Evolutionary conservation across 2,113 vertebrate genomes (phyloP), one percentile per base, ranked within the genome.

Genomic region (Athene cunicularia): DNA sequence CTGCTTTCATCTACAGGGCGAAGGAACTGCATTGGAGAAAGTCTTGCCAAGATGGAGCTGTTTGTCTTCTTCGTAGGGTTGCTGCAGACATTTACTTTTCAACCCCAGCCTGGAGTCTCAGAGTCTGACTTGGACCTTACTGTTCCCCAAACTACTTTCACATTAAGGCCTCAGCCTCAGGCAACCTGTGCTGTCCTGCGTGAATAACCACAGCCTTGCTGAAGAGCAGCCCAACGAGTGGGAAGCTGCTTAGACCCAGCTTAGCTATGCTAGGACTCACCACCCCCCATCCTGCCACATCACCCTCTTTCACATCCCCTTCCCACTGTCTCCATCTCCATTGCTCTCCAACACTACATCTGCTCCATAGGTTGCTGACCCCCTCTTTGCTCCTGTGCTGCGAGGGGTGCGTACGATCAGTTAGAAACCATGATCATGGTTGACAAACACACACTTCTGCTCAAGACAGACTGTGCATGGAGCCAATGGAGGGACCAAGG

Each of bases 41-140:
- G 97, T 70, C 94, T 99, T 32, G 98, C 98, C 88, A 98, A 96
- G 96, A 97, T 95, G 16, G 97, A 98, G 92, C 95, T 98, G 9
- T 98, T 98, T 22, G 87, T 98, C 74, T 98, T 98, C 86, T 98
- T 98, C 0, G 96, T 98, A 0, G 98, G 98, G 26, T 12, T 99
- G 79, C 96, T 98, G 28, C 98, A 98, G 95, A 97, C 89, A 0
- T 98, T 98, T 80, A 94, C 81, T 11, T 98, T 98, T 82, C 96
- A n/a, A 50, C 97, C 98, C 35, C 97, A 97, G 0, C 95, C 96
- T 0, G 98, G 98, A 18, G 68, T 98, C 60, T 87, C 92, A 28
- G 95, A 98, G 9, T 30, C 63, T 4, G 77, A 97, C 68, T 74
- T 98, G 95, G 97, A 98, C 95, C 90, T 98, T 13, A 91, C 60